Base-by-base conservation (phyloP, 1,140 invertebrate genomes). In the Temnothorax nylanderi region DNA sequence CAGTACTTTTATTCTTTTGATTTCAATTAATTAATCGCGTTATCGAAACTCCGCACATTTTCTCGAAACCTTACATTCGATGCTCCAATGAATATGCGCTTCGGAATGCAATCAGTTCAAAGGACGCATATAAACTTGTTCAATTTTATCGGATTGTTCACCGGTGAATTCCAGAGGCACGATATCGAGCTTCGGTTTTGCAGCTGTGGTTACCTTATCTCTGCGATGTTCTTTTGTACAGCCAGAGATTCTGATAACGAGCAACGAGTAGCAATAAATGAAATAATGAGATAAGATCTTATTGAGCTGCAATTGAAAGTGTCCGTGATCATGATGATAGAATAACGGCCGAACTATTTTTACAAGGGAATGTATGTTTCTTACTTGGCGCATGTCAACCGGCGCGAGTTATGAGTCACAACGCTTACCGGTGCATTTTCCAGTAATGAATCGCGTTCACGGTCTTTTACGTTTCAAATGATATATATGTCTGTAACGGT, bases 371-470 rank as follows among this genome's bases (percentile, higher is more conserved):
- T 49, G 21, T 72, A 78, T 49, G 65, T 78, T 86, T 58, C 64
- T 75, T 62, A 49, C 67, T 67, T 8, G 78, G 64, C 8, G 71
- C 41, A 84, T 76, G 88, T 69, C 80, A 90, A 87, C 86, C 65
- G 76, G 26, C 37, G 88, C 80, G 60, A 80, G 78, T 88, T 87
- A 85, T 90, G 89, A 90, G 85, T 90, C 89, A 90, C 56, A 18
- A 56, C 75, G 62, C 62, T 89, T 87, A 87, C 78, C 85, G 62
- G 81, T 75, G 65, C 87, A 90, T 87, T 89, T 87, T 87, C 85
- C 16, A 77, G 58, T 88, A 90, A 90, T 85, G 88, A 87, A 88
- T 90, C 80, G 89, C 37, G 32, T 58, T 65, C 82, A 47, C 60
- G 72, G 44, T 49, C 16, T 51, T 64, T 64, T 41, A 75, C 56